A percentile compares a stretch with the other conserved stretches of the same genome.
Evolutionary conservation across 1,140 invertebrate genomes (phyloP).

Genomic region (Bombus cullumanus): DNA sequence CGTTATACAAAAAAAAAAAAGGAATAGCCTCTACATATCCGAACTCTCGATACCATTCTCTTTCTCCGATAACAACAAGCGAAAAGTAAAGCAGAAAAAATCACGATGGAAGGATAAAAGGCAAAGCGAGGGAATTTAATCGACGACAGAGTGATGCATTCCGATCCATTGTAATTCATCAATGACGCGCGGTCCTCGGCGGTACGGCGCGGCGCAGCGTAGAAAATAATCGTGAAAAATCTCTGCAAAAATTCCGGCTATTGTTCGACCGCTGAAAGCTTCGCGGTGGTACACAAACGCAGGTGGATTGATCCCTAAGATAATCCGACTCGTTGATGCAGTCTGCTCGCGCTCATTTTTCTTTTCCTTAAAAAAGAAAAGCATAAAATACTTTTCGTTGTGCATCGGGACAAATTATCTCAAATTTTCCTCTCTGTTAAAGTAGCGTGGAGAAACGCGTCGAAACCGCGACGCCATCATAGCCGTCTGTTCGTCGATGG

Average conservation of each 20-base stretch:
- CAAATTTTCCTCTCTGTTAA: neutral
- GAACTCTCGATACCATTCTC: neutral
- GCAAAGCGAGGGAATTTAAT: neutral
- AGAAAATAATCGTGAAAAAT: slow-evolving; percentile 44
- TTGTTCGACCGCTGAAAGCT: slow-evolving; percentile 54
- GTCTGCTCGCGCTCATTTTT: neutral
- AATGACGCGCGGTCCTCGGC: slow-evolving; percentile 21
- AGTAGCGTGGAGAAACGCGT: neutral
- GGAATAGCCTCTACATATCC: neutral
- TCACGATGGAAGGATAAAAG: neutral
- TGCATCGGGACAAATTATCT: neutral
- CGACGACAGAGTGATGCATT: neutral
- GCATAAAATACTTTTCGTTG: neutral
- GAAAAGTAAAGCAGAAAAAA: neutral
- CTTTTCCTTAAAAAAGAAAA: neutral
- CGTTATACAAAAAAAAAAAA: neutral
- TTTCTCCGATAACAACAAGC: neutral
- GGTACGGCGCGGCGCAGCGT: neutral
- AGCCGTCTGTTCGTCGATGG: neutral
- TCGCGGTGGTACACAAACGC: slow-evolving; percentile 10
- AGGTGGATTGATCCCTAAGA: slow-evolving; percentile 9
- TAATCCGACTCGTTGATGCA: neutral
- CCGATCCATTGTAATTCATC: slow-evolving; percentile 32
- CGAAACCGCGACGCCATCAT: neutral
- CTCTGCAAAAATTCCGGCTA: slow-evolving; percentile 44